Evolutionary conservation across 2,888 invertebrate species (phyloP).

Genomic region (Lottia gigantea): DNA sequence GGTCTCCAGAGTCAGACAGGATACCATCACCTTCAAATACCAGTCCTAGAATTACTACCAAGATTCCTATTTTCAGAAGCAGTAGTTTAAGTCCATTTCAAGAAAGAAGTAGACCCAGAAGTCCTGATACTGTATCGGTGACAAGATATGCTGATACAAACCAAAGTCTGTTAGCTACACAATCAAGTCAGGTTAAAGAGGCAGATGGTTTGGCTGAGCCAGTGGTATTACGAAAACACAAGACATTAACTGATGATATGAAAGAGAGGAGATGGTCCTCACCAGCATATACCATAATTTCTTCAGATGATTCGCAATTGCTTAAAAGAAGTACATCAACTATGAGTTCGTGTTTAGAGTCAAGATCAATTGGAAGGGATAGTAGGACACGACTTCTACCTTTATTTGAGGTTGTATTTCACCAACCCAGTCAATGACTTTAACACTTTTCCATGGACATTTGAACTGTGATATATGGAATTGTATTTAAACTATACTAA

Average conservation of each 20-base stretch:
- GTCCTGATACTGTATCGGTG: neutral
- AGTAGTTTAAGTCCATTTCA: neutral
- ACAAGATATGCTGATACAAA: neutral
- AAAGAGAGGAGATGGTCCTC: neutral
- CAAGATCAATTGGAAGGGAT: no score
- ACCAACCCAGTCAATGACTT: neutral
- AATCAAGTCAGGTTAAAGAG: neutral
- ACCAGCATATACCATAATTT: neutral
- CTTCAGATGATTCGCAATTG: no score
- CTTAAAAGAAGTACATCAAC: no score
- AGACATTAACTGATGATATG: neutral
- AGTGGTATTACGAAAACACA: neutral
- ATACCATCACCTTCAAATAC: neutral
- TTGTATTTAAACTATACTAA: no score
- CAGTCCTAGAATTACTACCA: neutral
- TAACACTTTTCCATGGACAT: no score
- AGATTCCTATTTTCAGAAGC: neutral
- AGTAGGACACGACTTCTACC: neutral
- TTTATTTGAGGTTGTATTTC: neutral
- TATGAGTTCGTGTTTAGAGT: no score
- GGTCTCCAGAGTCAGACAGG: neutral
- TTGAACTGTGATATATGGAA: no score
- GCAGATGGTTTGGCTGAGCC: neutral
- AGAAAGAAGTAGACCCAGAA: neutral
- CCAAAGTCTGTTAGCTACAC: neutral